Percentiles rank a stretch among this genome's conserved stretches.
Conservation (phyloP, 2,797 vertebrate genomes). For the Lerista edwardsae region DNA sequence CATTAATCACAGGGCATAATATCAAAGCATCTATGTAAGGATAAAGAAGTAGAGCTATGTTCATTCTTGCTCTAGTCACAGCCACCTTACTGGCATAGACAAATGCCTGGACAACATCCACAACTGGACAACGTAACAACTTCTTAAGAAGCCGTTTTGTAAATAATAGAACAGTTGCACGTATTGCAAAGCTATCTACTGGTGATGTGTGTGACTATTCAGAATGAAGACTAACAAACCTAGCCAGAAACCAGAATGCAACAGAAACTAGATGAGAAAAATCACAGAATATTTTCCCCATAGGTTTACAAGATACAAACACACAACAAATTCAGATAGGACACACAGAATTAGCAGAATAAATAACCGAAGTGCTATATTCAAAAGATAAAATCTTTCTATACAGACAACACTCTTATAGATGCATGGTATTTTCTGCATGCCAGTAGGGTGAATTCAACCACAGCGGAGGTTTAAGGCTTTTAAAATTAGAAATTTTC, state of each 20-base stretch:
- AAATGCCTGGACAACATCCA: background rate
- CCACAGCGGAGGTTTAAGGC: background rate
- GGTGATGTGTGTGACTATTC: conserved; percentile 4
- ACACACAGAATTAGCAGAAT: fast-evolving
- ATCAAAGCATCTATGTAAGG: conserved; percentile 15
- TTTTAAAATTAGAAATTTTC: background rate
- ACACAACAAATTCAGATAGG: background rate
- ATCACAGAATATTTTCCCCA: conserved; percentile 5
- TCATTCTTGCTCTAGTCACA: conserved; percentile 38
- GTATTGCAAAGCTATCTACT: background rate
- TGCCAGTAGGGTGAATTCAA: conserved; percentile 40
- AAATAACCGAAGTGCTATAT: background rate
- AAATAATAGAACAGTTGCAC: background rate
- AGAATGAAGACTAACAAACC: background rate
- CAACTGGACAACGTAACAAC: background rate
- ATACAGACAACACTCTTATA: background rate
- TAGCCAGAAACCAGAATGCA: background rate
- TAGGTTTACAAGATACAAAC: fast-evolving
- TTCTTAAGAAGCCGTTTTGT: background rate
- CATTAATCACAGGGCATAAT: conserved; percentile 33
- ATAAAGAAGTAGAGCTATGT: conserved; percentile 15
- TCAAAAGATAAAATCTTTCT: too few species aligned
- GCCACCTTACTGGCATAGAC: conserved; percentile 3
- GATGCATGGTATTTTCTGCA: background rate
- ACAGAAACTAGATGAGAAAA: background rate